phyloP scores from a whole-genome alignment of 2,888 invertebrate species.

The Arctia plantaginis region DNA sequence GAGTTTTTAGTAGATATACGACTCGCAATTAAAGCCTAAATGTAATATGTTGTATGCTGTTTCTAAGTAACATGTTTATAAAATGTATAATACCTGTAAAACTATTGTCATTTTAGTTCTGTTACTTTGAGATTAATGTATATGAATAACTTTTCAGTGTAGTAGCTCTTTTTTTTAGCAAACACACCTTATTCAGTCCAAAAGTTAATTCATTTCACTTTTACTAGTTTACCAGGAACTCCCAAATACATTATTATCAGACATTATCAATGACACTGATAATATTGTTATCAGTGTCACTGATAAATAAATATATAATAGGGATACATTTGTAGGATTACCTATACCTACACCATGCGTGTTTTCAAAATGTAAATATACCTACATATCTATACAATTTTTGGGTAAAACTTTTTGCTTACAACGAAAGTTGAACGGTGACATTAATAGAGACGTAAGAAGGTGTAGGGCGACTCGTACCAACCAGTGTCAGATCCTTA shows the following conservation, averaged over 20 bases:
- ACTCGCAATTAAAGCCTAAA: no score
- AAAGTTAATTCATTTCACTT: background rate
- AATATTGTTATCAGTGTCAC: slow-evolving; percentile 29
- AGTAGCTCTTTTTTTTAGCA: background rate
- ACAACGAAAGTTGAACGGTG: slow-evolving; percentile 44
- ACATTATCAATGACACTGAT: slow-evolving; percentile 4
- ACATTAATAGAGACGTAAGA: slow-evolving; percentile 46
- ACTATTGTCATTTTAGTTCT: background rate
- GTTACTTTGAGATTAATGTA: background rate
- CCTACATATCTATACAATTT: slow-evolving; percentile 8
- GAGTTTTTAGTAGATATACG: background rate
- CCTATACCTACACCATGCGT: background rate
- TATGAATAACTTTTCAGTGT: background rate
- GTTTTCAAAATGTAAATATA: background rate
- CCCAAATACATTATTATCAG: background rate
- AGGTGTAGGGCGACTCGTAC: slow-evolving; percentile 59
- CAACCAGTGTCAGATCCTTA: slow-evolving; percentile 59
- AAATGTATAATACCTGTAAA: background rate
- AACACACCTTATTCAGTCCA: background rate
- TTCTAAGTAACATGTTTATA: background rate
- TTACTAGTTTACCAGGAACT: background rate
- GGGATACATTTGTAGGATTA: background rate
- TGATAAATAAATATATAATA: background rate
- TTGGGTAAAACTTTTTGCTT: slow-evolving; percentile 20
- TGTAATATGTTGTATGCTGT: no score